Evolutionary conservation across 2,113 vertebrate genomes (phyloP), one percentile per base, ranked within the genome.

Genomic region (Sprattus sprattus): DNA sequence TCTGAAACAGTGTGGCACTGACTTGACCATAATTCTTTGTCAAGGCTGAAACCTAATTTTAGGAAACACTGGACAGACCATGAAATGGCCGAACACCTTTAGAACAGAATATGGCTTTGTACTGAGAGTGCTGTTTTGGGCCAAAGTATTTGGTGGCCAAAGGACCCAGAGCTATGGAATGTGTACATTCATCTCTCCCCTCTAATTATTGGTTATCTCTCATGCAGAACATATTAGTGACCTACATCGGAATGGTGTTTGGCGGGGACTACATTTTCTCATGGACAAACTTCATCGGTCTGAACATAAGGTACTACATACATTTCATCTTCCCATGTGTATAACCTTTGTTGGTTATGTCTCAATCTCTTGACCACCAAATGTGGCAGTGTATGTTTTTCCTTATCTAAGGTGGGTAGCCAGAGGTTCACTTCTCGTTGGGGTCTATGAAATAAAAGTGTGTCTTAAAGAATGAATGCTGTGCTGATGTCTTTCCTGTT

Each of bases 231-330:
- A 97, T 99, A 92, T 93, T 99, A 44, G 95, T 99, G 92, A 99
- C 98, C 16, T 99, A 99, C 90, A 95, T 99, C 83, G 98, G 98
- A 83, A 99, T 99, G 97, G 95, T 97, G 91, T 97, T 99, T 90
- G 98, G 98, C 87, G 98, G 97, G 86, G 98, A 99, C 94, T 99
- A 99, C 94, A 97, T 99, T 93, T 99, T 99, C 94, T 96, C 96
- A 6, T 99, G 98, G 98, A 97, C 95, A 6, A 99, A 99, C 92
- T 99, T 99, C 89, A 89, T 98, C 81, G 98, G 98, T 83, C 93
- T 99, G 88, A 99, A 99, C 94, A 98, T 99, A 94, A 99, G 98
- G 98, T 99, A 93, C 25, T 67, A 25, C 10, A 11, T 28, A 64
- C 11, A 11, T 32, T 39, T 78, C 28, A 22, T 52, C 20, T 75